Evolutionary conservation across 1,140 invertebrate genomes (phyloP), one percentile per base, ranked within the genome.

Genomic region (Lasaia peninsularis): DNA sequence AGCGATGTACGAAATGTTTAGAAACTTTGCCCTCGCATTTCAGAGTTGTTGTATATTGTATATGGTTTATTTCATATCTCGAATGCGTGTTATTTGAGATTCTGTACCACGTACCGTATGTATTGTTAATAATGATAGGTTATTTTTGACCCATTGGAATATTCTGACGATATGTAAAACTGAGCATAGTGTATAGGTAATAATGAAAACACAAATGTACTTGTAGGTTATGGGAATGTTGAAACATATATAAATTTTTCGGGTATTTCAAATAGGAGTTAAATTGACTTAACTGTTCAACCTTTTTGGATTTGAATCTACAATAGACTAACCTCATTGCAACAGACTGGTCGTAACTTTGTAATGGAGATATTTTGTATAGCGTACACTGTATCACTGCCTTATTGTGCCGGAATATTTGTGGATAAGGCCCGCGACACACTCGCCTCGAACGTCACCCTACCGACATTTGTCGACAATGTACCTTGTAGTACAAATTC

Each of bases 301-400:
- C 79, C 73, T 78, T 86, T 86, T 88, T 88, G 85, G 85, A 88
- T 88, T 88, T 88, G 85, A 88, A 86, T 88, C 83, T 88, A 86
- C 81, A 86, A 88, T 85, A 86, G 79, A 80, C 69, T 77, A 88
- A 88, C 80, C 85, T 88, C 80, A 88, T 78, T 69, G 80, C 77
- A 87, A 86, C 82, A 86, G 85, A 88, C 85, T 88, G 85, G 71
- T 78, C 72, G 80, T 81, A 82, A 84, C 67, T 84, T 82, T 85
- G 73, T 86, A 85, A 78, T 69, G 73, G 74, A 85, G 73, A 86
- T 86, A 86, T 88, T 86, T 86, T 88, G 80, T 88, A 88, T 86
- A 88, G 82, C 78, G 62, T 78, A 85, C 80, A 88, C 83, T 85
- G 75, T 80, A 86, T 83, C 85, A 88, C 85, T 88, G 85, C 85